Base-by-base conservation (phyloP, 2,888 invertebrate genomes). In the Invenusta paracnida region DNA sequence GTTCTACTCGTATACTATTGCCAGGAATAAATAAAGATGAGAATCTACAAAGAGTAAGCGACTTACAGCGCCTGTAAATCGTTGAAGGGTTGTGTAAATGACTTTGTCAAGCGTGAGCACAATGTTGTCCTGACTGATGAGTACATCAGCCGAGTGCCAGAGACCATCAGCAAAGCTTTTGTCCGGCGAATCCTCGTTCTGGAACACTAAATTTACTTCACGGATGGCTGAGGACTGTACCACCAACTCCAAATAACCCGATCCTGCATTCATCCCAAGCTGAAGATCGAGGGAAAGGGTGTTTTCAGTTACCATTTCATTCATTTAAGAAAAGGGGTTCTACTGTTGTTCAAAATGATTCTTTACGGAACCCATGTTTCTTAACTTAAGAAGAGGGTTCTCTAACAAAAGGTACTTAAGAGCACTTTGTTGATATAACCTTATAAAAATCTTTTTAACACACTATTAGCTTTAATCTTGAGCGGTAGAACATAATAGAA, bases 81-180 rank as follows among this genome's bases (percentile, higher is more conserved):
- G 5, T 48, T 83, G 83, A 1, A 67, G 25, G 1, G 83, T 83
- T 1, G 13, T 66, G 27, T 83, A 31, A 11, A 23, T 5, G 1
- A 83, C 83, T 5, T n/a, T 1, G 66, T 83, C 83, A 2, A 48
- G 2, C n/a, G 66, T 66, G 1, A 83, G 30, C n/a, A 2, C 5
- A n/a, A 83, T 48, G n/a, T 83, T 27, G 48, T 83, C 5, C 2
- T 5, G 66, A 5, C 5, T n/a, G 25, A 86, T 73, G 81, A 29
- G 2, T n/a, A 86, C 25, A 11, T 87, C 67, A 11, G 87, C 13
- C 1, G 31, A 1, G 30, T 86, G 86, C 86, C 86, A 86, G 30
- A 87, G 28, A 2, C 86, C 86, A 73, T 86, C 86, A 29, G 87
- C 86, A 67, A 87, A 86, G 1, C 2, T 17, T n/a, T 1, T 17